Conservation (phyloP, 2,888 invertebrate genomes). For the Machimus atricapillus region DNA sequence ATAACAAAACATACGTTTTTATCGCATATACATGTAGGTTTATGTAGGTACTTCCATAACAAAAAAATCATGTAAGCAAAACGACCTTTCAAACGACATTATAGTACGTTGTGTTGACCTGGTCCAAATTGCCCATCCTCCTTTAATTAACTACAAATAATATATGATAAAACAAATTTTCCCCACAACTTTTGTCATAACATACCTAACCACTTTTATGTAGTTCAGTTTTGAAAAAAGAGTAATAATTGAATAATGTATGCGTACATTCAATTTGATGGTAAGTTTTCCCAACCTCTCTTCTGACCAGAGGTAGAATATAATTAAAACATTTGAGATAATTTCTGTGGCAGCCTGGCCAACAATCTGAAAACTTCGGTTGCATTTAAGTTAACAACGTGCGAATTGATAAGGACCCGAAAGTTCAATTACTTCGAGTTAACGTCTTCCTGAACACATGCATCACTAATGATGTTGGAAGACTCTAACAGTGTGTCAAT, state of each 20-base stretch:
- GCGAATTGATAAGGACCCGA: not conserved
- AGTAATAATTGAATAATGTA: not conserved
- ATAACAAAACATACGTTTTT: too few relatives aligned
- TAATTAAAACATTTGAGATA: not conserved
- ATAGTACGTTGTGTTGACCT: too few relatives aligned
- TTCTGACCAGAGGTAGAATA: too few relatives aligned
- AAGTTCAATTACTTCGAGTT: not conserved
- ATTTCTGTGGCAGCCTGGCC: not conserved
- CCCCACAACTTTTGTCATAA: too few relatives aligned
- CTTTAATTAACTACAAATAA: too few relatives aligned
- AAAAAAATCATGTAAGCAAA: too few relatives aligned
- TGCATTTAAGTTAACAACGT: not conserved
- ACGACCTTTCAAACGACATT: too few relatives aligned
- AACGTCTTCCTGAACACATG: not conserved
- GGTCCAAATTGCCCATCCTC: too few relatives aligned
- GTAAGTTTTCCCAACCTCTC: not conserved
- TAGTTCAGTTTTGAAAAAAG: not conserved
- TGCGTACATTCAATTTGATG: not conserved
- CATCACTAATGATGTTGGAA: not conserved
- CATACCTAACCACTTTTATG: not conserved
- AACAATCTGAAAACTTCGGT: not conserved
- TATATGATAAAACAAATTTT: too few relatives aligned
- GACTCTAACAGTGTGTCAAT: not conserved
- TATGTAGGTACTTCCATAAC: too few relatives aligned
- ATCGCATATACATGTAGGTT: too few relatives aligned